Evolutionary conservation across 1,140 invertebrate genomes (phyloP), one percentile per base, ranked within the genome.

Genomic region (Melitaea cinxia): DNA sequence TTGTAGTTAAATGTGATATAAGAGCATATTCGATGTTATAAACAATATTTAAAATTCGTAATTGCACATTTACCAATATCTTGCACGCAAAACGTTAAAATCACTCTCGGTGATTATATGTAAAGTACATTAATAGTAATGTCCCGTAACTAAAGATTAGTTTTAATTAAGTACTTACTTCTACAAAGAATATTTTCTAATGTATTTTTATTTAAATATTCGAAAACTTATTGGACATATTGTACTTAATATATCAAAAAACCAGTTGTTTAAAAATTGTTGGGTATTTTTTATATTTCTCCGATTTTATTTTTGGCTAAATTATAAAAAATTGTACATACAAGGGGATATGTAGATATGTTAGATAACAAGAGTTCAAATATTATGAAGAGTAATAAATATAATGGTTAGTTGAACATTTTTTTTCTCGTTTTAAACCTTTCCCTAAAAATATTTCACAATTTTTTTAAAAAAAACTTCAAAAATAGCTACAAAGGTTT

Each of bases 281-380:
- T 86, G 79, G 70, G 66, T 80, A 82, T 85, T 79, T 83, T 87
- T 75, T 87, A 84, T 80, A 83, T 80, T 85, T 73, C 83, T 83
- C 84, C 80, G 76, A 80, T 77, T 80, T 83, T 80, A 77, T 84
- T 82, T 75, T 84, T 78, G 74, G 78, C 84, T 79, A 82, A 77
- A 80, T 77, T 73, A 70, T 77, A 62, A 57, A 61, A 42, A 79
- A 80, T 78, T 89, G 84, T 89, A 89, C 78, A 89, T 89, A 89
- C 74, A 77, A 70, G 75, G 80, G 77, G 78, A 80, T 75, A 77
- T 89, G 84, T 89, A 89, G 87, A 87, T 89, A 88, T 83, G 81
- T 85, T 88, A 88, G 82, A 84, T 82, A 82, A 84, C 78, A 76
- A 88, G 80, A 89, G 84, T 89, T 89, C 87, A 89, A 89, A 89